Conservation (phyloP, 2,797 vertebrate species). For the Sternotherus odoratus region DNA sequence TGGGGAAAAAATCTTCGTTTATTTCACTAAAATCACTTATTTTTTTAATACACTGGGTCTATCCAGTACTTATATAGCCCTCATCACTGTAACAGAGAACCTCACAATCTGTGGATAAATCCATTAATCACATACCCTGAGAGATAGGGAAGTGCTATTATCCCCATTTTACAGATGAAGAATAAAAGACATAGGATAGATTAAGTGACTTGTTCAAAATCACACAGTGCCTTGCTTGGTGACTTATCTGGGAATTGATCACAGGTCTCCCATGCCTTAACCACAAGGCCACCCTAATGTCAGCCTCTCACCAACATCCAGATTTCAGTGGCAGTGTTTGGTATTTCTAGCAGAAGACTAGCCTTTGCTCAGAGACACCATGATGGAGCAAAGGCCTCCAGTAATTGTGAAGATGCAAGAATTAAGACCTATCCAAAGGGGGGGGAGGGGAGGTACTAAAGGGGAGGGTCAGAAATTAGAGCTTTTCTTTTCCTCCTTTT, state of each 20-base stretch:
- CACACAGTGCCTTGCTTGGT: not conserved
- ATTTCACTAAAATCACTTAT: not conserved
- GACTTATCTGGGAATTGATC: not conserved
- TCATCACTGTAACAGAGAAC: accelerated
- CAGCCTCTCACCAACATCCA: not conserved
- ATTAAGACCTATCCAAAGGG: not conserved
- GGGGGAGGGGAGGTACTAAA: too few relatives aligned
- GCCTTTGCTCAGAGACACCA: not conserved
- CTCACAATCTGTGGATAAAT: too few relatives aligned
- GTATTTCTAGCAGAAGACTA: not conserved
- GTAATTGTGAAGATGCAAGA: not conserved
- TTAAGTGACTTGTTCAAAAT: accelerated
- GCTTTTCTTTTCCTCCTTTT: not conserved
- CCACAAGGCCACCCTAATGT: not conserved
- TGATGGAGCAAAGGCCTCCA: not conserved
- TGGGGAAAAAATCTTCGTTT: not conserved
- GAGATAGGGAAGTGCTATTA: not conserved
- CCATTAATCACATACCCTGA: accelerated
- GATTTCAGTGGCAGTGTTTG: not conserved
- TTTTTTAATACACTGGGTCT: not conserved
- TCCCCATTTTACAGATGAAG: not conserved
- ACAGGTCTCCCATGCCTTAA: not conserved
- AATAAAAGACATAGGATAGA: not conserved
- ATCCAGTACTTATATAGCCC: not conserved
- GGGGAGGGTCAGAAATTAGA: not conserved